These are phyloP conservation scores for Lepus townsendii DNA, from an alignment of 2,797 vertebrate genomes.

Conservation along the genomic window DNA sequence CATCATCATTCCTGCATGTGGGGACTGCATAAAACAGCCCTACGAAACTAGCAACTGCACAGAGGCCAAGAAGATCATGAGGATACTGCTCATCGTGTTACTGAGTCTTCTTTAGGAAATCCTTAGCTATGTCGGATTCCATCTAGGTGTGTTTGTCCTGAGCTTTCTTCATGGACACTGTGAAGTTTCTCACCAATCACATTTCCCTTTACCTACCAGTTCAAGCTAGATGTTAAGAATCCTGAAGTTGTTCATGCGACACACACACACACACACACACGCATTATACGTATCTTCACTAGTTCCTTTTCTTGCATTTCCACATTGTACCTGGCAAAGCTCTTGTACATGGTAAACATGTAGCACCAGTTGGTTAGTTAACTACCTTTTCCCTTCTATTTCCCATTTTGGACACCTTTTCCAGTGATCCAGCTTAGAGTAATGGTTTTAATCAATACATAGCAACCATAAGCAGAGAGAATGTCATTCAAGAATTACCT, in stretches of 20 bases:
- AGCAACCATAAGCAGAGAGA: not conserved
- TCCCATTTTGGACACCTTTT: not conserved
- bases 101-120: not conserved
- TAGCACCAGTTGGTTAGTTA: not conserved
- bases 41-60: not conserved
- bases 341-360: not conserved
- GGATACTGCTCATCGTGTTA: not conserved
- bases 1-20: fast-evolving
- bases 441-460: not conserved
- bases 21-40: too few species aligned
- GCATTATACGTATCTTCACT: too few species aligned
- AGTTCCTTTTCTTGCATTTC: not conserved
- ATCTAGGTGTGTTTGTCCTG: not conserved
- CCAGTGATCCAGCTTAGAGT: not conserved
- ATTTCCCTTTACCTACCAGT: not conserved
- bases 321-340: not conserved
- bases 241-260: not conserved
- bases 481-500: conserved; percentile 79
- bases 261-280: fast-evolving
- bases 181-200: not conserved
- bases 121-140: not conserved
- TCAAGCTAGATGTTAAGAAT: not conserved
- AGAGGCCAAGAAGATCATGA: not conserved
- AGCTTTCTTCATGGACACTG: not conserved
- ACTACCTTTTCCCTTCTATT: not conserved